These are phyloP conservation scores for Hirudo medicinalis DNA, from an alignment of 1,140 invertebrate species.

Conservation along the genomic window DNA sequence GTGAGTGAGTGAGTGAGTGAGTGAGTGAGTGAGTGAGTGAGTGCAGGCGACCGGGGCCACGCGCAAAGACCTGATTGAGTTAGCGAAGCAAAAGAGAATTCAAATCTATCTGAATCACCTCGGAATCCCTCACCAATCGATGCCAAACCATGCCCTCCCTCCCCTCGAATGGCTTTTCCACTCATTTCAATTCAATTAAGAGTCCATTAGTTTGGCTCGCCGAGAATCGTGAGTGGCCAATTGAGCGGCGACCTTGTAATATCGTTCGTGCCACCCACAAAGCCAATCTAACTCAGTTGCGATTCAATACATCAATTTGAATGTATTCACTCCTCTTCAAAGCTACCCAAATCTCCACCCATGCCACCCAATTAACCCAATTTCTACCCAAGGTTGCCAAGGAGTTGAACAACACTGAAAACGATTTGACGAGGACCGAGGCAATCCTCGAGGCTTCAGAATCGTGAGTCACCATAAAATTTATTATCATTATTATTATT, in stretches of 20 bases:
- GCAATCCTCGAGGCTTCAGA: conserved; percentile 3
- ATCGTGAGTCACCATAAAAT: background rate
- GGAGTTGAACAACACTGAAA: conserved; percentile 7
- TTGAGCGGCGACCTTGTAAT: too few species aligned
- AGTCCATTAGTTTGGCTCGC: too few species aligned
- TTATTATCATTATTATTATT: background rate
- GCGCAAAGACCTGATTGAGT: background rate
- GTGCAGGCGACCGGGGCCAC: background rate
- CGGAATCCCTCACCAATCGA: too few species aligned
- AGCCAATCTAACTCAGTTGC: too few species aligned
- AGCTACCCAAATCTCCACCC: background rate
- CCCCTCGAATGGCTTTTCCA: too few species aligned
- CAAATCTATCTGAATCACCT: too few species aligned
- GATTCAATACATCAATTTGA: too few species aligned
- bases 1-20: conserved; percentile 14
- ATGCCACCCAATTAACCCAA: background rate
- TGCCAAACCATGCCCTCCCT: too few species aligned
- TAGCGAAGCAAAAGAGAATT: background rate
- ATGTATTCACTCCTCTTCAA: too few species aligned
- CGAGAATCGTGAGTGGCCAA: too few species aligned
- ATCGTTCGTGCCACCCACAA: too few species aligned
- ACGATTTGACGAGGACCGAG: background rate
- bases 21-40: conserved; percentile 14
- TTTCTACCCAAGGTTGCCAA: background rate
- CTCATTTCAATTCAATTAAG: too few species aligned